Evolutionary conservation across 2,797 vertebrate species (phyloP).

Genomic region (Mergus octosetaceus): DNA sequence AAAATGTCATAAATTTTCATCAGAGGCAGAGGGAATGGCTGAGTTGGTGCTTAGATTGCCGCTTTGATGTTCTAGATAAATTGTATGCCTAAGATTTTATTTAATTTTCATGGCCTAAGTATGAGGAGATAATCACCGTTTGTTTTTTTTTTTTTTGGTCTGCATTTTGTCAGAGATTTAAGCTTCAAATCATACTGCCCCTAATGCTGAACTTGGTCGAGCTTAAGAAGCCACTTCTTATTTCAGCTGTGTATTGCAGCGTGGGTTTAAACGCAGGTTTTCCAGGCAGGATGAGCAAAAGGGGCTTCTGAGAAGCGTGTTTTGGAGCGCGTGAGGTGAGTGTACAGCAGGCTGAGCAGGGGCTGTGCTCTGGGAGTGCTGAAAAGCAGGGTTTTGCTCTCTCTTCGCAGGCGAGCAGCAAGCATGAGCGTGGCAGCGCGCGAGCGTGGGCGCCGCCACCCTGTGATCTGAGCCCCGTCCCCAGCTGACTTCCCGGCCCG

Average conservation of each 20-base stretch:
- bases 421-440: neutral
- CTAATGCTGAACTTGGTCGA: neutral
- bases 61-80: neutral
- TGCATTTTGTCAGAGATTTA: neutral
- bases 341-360: neutral
- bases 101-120: neutral
- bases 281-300: neutral
- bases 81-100: neutral
- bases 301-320: neutral
- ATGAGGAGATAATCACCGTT: neutral
- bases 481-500: slow-evolving; percentile 55
- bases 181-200: neutral
- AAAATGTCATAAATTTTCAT: neutral
- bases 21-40: neutral
- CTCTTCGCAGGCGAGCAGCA: neutral
- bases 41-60: neutral
- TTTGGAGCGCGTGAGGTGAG: neutral
- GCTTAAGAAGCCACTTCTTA: neutral
- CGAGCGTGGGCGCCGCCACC: neutral
- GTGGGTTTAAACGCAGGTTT: neutral
- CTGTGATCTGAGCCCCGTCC: slow-evolving; percentile 29
- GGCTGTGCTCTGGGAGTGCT: neutral
- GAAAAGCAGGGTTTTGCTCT: slow-evolving; percentile 7
- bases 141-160: neutral
- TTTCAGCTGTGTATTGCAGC: neutral